Base-by-base conservation (phyloP, 2,113 vertebrate species). In the Actenoides hombroni region DNA sequence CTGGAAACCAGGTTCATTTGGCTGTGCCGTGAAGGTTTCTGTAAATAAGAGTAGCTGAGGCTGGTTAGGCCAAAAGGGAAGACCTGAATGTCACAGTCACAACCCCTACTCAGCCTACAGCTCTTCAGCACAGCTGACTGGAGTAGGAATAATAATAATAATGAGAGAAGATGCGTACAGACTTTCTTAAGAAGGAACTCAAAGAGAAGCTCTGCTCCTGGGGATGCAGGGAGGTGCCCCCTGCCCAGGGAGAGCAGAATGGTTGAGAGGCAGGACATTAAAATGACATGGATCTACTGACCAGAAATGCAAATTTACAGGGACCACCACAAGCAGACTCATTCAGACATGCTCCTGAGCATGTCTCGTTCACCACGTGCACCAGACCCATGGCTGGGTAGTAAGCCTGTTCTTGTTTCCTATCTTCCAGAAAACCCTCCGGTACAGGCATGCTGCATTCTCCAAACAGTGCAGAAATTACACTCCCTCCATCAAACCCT, bases 1-100 rank as follows among this genome's bases (percentile, higher is more conserved):
- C 78, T 93, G 91, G 87, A 92, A 96, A 92, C 51, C 53, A 96
- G 65, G 19, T 78, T 91, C 67, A 57, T 31, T 57, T 21, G 24
- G 89, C 85, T 83, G 74, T 57, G 71, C 92, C 4, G 18, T 24
- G 76, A 90, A 53, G 69, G 61, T 85, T 96, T 96, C 92, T 25
- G 25, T 63, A 80, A 71, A 63, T 35, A 59, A 86, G 83, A 85
- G 78, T 23, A 90, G 57, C 60, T 75, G 69, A 49, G 71, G 69
- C 23, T 88, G 35, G 54, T 77, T 73, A 61, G 37, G 59, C 21
- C 63, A 40, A 46, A 78, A 46, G 63, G 40, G 61, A 95, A 33
- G 49, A 94, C 76, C 17, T 19, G 35, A 59, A n/a, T 35, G 70
- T 33, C 48, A 86, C n/a, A 82, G 57, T 56, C 23, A 63, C 59